These are phyloP conservation scores for Leucoraja erinaceus DNA, from an alignment of 2,113 vertebrate genomes.

Conservation along the genomic window DNA sequence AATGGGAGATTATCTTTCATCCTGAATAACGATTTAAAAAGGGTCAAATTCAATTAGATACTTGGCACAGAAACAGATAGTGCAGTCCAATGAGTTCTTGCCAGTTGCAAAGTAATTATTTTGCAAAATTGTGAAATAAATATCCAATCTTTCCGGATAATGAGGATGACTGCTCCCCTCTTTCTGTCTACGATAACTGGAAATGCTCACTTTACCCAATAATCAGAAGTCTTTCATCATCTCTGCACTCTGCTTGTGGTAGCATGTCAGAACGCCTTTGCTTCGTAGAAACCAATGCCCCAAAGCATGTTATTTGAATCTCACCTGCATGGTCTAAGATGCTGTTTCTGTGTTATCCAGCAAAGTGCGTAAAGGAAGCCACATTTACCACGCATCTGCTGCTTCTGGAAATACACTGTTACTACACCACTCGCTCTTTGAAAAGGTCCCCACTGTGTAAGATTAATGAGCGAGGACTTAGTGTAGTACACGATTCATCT, in stretches of 20 bases:
- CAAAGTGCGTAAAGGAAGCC: background rate
- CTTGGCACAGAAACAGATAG: too few species aligned
- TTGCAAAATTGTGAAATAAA: background rate
- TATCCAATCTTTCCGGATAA: background rate
- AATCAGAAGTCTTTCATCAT: background rate
- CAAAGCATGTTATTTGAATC: background rate
- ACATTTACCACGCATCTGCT: background rate
- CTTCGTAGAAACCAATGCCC: background rate
- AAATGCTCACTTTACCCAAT: background rate
- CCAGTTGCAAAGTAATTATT: background rate
- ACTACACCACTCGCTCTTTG: background rate
- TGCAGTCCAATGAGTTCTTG: too few species aligned
- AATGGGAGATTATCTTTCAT: background rate
- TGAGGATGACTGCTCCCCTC: too few species aligned
- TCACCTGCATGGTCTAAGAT: background rate
- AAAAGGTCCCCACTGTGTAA: background rate
- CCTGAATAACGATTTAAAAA: too few species aligned
- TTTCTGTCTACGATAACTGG: background rate
- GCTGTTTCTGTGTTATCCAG: background rate
- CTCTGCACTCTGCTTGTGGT: background rate
- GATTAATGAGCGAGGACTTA: background rate
- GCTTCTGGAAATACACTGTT: background rate
- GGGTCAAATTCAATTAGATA: too few species aligned
- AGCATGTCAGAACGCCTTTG: background rate
- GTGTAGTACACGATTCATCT: background rate